Evolutionary conservation across 2,797 vertebrate genomes (phyloP), one percentile per base, ranked within the genome.

Genomic region (Oryzias dopingdopingensis): DNA sequence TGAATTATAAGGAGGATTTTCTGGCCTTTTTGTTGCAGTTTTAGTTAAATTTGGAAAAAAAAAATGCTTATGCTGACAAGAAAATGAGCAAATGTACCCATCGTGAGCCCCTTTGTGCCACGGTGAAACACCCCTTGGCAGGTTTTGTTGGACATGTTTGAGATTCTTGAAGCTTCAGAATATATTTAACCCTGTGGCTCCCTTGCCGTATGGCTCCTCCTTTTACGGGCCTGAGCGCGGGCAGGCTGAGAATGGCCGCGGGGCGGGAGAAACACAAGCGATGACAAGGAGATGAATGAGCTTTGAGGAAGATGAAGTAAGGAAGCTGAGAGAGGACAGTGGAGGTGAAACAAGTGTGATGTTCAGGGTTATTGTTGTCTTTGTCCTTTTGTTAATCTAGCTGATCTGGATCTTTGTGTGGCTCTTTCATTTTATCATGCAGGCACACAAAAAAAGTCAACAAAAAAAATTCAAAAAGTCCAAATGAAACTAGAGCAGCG

Each of bases 131-230:
- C 64, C 67, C 60, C 44, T 46, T 70, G 73, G 76, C 77, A 77
- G 73, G 71, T 82, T 29, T 77, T 40, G 66, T 47, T 49, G 64
- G 49, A 75, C 65, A 67, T 62, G 70, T 80, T 80, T 81, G 69
- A 49, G 72, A 84, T 85, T 76, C 66, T 59, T 26, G 0, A 57
- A 63, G 74, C 83, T 65, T 73, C 62, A 42, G 74, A 79, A 69
- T 87, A 90, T 90, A 85, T 90, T 90, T 91, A 90, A 86, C 85
- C 80, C 78, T 79, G 72, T 79, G 79, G 80, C 74, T 79, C 72
- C 76, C 80, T 77, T 55, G 74, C 81, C 61, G 86, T 80, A 82
- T 73, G 82, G 70, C 62, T 80, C 82, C 58, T 56, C 88, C 89
- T 82, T 91, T 85, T 89, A 88, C 53, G 88, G 86, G 59, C 76